Conservation (phyloP, 2,113 vertebrate genomes). For the Paramisgurnus dabryanus region DNA sequence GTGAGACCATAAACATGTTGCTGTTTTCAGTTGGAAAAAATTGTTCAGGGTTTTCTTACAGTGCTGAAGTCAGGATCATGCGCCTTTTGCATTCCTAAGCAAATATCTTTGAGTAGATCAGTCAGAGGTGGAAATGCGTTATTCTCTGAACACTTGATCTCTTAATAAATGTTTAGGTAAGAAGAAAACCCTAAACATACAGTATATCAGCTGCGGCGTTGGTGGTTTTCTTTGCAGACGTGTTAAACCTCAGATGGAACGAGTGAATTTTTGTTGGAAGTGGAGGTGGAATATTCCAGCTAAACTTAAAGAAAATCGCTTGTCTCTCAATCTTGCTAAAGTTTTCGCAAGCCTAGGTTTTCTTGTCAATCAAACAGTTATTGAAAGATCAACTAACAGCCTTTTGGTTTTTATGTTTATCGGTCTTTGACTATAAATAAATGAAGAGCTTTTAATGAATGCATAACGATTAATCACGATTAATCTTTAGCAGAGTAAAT, state of each 20-base stretch:
- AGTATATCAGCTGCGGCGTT: not conserved
- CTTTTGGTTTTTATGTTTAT: no score
- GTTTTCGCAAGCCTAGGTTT: no score
- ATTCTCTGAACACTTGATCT: not conserved
- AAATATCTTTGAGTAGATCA: not conserved
- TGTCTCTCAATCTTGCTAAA: no score
- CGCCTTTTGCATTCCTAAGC: not conserved
- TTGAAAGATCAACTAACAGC: no score
- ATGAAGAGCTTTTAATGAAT: no score
- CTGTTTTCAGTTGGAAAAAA: not conserved
- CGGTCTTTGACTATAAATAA: no score
- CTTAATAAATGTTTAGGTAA: not conserved
- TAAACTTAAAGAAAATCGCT: no score
- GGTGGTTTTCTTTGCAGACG: not conserved
- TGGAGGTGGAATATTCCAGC: no score
- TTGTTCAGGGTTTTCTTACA: not conserved
- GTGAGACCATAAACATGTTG: slow-evolving; percentile 60
- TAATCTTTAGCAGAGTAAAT: no score
- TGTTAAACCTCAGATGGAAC: not conserved
- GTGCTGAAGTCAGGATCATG: not conserved
- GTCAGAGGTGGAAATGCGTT: not conserved
- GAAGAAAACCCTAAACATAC: not conserved
- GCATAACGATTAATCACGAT: no score
- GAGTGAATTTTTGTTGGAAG: no score
- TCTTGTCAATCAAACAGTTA: no score